These are phyloP conservation scores for Amphiprion ocellaris DNA, from an alignment of 2,113 vertebrate species.

Conservation along the genomic window DNA sequence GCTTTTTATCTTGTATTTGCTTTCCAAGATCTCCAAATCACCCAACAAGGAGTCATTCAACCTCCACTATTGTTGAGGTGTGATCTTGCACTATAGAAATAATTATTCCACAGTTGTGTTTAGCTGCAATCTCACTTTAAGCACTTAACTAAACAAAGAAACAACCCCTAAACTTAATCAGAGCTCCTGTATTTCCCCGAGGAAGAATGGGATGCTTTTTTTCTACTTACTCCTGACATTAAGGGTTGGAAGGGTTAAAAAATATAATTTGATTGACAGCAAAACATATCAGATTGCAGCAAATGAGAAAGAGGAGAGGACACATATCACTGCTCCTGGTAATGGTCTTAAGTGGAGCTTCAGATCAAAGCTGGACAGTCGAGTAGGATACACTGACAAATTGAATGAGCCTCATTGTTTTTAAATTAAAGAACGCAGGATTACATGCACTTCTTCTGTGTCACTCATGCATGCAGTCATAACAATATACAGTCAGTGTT, in stretches of 20 bases:
- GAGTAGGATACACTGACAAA: constrained; percentile 38
- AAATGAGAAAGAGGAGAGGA: constrained; percentile 60
- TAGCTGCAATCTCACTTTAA: constrained; percentile 5
- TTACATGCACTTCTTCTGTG: constrained; percentile 46
- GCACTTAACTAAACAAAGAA: neutral
- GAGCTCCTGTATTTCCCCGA: neutral
- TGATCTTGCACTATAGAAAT: constrained; percentile 16
- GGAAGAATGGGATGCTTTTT: neutral
- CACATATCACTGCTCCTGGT: constrained; percentile 63
- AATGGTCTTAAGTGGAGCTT: constrained; percentile 54
- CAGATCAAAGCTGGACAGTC: constrained; percentile 70
- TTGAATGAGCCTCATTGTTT: constrained; percentile 37
- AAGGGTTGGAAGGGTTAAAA: constrained; percentile 18
- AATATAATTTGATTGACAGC: constrained; percentile 57
- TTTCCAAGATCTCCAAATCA: constrained; percentile 34
- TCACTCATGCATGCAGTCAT: constrained; percentile 22
- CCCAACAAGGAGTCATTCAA: constrained; percentile 24
- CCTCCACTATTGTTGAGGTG: constrained; percentile 24
- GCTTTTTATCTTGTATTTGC: constrained; percentile 60
- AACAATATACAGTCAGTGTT: neutral
- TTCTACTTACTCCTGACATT: neutral
- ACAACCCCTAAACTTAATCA: neutral
- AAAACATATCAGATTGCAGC: constrained; percentile 61
- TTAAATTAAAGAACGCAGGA: constrained; percentile 61
- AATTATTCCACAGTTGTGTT: constrained; percentile 4